These are phyloP conservation scores for Chamaetylas fuelleborni DNA, from an alignment of 2,113 vertebrate species.

Conservation along the genomic window DNA sequence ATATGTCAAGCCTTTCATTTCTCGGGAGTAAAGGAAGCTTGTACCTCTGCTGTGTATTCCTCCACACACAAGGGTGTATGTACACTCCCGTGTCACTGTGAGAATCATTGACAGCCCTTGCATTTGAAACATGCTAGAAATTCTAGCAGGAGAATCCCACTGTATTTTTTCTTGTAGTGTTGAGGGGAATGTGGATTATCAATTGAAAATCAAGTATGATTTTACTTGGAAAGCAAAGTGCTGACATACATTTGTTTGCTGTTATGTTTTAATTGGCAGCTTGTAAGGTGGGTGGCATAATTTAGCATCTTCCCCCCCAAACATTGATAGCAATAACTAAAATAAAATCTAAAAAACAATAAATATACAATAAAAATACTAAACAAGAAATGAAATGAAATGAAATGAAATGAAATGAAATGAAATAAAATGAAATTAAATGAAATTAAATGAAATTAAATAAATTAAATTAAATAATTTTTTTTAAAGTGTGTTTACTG, in stretches of 20 bases:
- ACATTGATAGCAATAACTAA: too few relatives aligned
- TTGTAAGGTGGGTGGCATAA: background rate
- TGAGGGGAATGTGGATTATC: background rate
- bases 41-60: constrained; percentile 23
- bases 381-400: background rate
- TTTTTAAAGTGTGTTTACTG: background rate
- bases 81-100: background rate
- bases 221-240: background rate
- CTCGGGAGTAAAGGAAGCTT: constrained; percentile 54
- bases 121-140: constrained; percentile 2
- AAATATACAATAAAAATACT: background rate
- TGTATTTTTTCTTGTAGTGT: background rate
- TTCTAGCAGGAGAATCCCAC: background rate
- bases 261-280: background rate
- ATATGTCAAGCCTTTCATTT: constrained; percentile 65
- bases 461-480: background rate
- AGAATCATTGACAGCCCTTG: background rate
- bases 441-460: background rate
- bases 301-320: background rate
- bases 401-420: background rate
- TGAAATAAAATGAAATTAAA: too few relatives aligned
- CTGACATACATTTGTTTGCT: background rate
- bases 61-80: background rate
- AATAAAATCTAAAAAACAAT: too few relatives aligned
- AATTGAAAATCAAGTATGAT: background rate